A percentile compares a stretch with the other conserved stretches of the same genome.
Evolutionary conservation across 1,140 invertebrate species (phyloP).

Genomic region (Drosophila leontia): DNA sequence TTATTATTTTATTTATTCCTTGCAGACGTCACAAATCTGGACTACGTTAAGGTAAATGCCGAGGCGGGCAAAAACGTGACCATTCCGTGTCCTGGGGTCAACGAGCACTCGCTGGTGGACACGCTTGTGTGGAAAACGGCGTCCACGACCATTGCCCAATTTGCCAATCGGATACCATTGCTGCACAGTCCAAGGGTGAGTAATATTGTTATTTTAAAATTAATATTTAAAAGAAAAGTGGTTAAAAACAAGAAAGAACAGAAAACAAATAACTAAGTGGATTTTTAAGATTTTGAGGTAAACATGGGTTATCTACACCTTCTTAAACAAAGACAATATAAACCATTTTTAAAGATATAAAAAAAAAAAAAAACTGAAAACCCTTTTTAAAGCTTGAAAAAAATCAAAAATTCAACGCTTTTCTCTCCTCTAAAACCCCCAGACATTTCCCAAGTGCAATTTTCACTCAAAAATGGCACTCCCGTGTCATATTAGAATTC

Average conservation of each 20-base stretch:
- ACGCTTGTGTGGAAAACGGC: slow-evolving; percentile 87
- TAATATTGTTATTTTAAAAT: not conserved
- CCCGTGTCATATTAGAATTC: slow-evolving; percentile 75
- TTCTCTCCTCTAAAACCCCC: not conserved
- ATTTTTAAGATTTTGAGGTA: no score
- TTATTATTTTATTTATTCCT: slow-evolving; percentile 34
- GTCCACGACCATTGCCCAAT: slow-evolving; percentile 84
- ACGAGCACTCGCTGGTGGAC: slow-evolving; percentile 87
- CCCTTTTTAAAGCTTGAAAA: not conserved
- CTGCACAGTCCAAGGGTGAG: slow-evolving; percentile 84
- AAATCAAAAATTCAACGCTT: not conserved
- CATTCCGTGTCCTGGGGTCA: slow-evolving; percentile 88
- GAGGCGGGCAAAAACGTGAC: slow-evolving; percentile 89
- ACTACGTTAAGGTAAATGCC: slow-evolving; percentile 86
- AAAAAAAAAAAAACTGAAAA: not conserved
- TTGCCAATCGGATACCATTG: slow-evolving; percentile 83
- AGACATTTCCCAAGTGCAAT: slow-evolving; percentile 11
- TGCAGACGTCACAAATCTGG: slow-evolving; percentile 86
- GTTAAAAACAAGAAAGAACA: not conserved
- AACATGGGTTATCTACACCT: no score
- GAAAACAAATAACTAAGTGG: no score
- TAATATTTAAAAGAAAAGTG: not conserved
- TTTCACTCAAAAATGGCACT: slow-evolving; percentile 29
- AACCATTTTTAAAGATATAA: no score
- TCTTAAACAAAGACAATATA: no score